Conservation (phyloP, 2,113 vertebrate species). For the Telmatochromis brichardi region DNA sequence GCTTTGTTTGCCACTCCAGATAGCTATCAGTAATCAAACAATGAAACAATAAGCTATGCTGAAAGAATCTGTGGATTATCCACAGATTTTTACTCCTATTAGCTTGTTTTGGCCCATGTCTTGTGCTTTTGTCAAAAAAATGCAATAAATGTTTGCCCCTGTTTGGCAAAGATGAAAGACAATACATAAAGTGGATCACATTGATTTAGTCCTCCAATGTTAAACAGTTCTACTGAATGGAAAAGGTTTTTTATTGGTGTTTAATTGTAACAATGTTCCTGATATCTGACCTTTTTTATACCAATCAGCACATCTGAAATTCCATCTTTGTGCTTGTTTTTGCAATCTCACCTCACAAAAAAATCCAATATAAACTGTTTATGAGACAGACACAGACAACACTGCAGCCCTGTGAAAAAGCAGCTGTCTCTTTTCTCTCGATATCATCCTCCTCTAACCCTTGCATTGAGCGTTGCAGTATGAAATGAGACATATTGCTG, state of each 20-base stretch:
- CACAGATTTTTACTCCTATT: neutral
- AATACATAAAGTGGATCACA: slow-evolving; percentile 1
- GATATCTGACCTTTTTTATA: slow-evolving; percentile 9
- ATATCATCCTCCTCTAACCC: slow-evolving; percentile 4
- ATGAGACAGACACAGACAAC: slow-evolving; percentile 33
- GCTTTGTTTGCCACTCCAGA: slow-evolving; percentile 4
- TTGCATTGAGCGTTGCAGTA: slow-evolving; percentile 20
- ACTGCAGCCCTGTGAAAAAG: neutral
- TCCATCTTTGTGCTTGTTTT: neutral
- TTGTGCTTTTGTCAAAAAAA: neutral
- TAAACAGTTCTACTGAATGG: slow-evolving; percentile 32
- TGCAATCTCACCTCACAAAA: neutral
- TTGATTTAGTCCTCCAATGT: slow-evolving; percentile 15
- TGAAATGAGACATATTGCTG: slow-evolving; percentile 53
- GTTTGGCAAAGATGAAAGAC: slow-evolving; percentile 32
- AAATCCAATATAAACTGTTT: slow-evolving; percentile 14
- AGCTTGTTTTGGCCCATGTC: neutral
- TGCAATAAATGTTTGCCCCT: slow-evolving; percentile 1
- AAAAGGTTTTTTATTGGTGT: slow-evolving; percentile 35
- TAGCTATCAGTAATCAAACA: slow-evolving; percentile 7
- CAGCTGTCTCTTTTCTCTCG: neutral
- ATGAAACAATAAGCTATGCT: neutral
- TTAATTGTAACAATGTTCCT: slow-evolving; percentile 46
- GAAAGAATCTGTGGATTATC: neutral
- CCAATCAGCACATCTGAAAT: slow-evolving; percentile 31